Conservation (phyloP, 1,140 invertebrate genomes). For the Drusus annulatus region DNA sequence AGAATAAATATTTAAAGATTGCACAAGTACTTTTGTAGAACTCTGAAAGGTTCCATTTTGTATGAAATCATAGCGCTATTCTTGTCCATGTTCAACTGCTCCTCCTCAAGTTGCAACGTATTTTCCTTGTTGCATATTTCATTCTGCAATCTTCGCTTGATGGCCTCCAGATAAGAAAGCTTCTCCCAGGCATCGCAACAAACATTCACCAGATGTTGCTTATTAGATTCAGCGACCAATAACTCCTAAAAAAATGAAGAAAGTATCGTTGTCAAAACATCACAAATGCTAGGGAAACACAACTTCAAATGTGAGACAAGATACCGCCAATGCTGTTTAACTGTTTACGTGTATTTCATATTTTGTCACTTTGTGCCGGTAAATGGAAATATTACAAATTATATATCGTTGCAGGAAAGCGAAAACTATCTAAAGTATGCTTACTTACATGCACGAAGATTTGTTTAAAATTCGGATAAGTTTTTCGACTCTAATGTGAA, state of each 20-base stretch:
- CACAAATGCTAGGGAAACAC: too few species aligned
- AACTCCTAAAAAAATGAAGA: conserved; percentile 63
- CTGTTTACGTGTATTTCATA: too few species aligned
- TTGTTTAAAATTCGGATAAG: too few species aligned
- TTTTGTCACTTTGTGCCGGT: too few species aligned
- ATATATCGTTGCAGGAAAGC: too few species aligned
- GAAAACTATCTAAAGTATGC: too few species aligned
- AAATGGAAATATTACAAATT: too few species aligned
- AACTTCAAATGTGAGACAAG: too few species aligned
- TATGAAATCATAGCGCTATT: conserved; percentile 83
- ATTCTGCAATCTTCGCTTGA: conserved; percentile 80
- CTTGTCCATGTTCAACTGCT: conserved; percentile 82
- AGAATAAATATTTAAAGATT: neutral
- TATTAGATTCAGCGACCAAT: conserved; percentile 67
- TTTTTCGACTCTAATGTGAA: too few species aligned
- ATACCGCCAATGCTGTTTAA: too few species aligned
- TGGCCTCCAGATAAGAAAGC: conserved; percentile 84
- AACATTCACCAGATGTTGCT: conserved; percentile 65
- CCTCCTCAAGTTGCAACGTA: conserved; percentile 82
- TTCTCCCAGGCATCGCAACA: conserved; percentile 83
- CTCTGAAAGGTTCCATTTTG: conserved; percentile 83
- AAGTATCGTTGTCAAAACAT: too few species aligned
- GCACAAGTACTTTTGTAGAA: conserved; percentile 77
- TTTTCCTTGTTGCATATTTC: conserved; percentile 88
- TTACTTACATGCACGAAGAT: too few species aligned